Percentiles rank a stretch among this genome's conserved stretches.
phyloP scores from a whole-genome alignment of 2,888 invertebrate genomes.

The Tiphia femorata region DNA sequence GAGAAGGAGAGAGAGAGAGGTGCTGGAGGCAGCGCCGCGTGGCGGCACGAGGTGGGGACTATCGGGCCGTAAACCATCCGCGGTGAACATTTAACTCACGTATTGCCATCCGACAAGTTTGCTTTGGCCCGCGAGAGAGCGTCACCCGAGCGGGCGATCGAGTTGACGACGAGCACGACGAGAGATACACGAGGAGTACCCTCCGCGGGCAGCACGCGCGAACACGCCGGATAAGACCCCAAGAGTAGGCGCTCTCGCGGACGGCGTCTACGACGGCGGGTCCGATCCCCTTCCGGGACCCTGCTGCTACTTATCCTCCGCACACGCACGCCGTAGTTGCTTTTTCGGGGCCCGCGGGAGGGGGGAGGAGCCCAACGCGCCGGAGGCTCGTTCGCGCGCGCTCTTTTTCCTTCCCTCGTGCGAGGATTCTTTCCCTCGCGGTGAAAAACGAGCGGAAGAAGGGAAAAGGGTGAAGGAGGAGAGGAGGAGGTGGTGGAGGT shows the following conservation, averaged over 20 bases:
- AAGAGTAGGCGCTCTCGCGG: slow-evolving; percentile 2
- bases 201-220: slow-evolving; percentile 2
- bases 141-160: slow-evolving; percentile 46
- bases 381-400: neutral
- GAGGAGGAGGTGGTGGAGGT: slow-evolving; percentile 1
- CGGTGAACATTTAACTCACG: slow-evolving; percentile 70
- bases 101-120: slow-evolving; percentile 70
- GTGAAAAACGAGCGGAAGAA: no score
- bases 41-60: slow-evolving; percentile 73
- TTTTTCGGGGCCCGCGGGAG: no score
- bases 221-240: slow-evolving; percentile 17
- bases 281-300: slow-evolving; percentile 20
- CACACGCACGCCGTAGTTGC: slow-evolving; percentile 14
- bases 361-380: no score
- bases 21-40: slow-evolving; percentile 68
- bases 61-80: slow-evolving; percentile 73
- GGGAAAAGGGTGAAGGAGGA: no score
- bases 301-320: slow-evolving; percentile 7
- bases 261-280: no score
- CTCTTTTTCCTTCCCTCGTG: slow-evolving; percentile 5
- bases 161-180: slow-evolving; percentile 41
- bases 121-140: slow-evolving; percentile 68
- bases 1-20: slow-evolving; percentile 47
- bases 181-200: slow-evolving; percentile 8
- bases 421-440: no score